Evolutionary conservation across 1,140 invertebrate genomes (phyloP).

Genomic region (Trachelipus rathkii): DNA sequence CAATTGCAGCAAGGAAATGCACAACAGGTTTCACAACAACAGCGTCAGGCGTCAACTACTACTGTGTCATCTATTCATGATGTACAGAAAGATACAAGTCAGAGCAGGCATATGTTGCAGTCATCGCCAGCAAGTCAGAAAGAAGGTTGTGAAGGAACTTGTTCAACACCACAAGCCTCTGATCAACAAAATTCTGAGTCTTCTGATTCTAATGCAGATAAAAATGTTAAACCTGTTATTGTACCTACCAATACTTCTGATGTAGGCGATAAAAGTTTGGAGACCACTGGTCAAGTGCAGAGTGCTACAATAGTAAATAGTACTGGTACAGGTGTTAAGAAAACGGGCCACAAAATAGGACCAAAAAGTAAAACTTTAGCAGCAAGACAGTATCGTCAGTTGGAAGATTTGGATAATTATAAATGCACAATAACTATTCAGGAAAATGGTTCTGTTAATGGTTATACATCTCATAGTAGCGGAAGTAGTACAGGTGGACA

Average conservation of each 20-base stretch:
- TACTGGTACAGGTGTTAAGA: constrained; percentile 27
- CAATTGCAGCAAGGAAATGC: neutral
- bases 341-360: constrained; percentile 36
- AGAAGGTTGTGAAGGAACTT: neutral
- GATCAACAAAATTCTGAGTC: constrained; percentile 3
- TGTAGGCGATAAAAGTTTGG: neutral
- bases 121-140: neutral
- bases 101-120: neutral
- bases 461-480: constrained; percentile 32
- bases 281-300: constrained; percentile 11
- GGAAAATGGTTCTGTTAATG: constrained; percentile 41
- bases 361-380: constrained; percentile 39
- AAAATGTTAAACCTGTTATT: neutral
- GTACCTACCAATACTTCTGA: neutral
- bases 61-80: neutral
- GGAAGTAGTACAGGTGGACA: constrained; percentile 21
- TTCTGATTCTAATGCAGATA: neutral
- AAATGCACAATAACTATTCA: constrained; percentile 41
- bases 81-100: neutral
- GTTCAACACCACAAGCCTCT: neutral
- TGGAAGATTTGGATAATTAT: constrained; percentile 39
- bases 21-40: constrained; percentile 7
- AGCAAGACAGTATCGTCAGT: constrained; percentile 37
- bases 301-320: neutral
- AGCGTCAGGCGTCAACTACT: neutral